Conservation (phyloP, 2,888 invertebrate genomes). For the Hirtodrosophila trivittata region DNA sequence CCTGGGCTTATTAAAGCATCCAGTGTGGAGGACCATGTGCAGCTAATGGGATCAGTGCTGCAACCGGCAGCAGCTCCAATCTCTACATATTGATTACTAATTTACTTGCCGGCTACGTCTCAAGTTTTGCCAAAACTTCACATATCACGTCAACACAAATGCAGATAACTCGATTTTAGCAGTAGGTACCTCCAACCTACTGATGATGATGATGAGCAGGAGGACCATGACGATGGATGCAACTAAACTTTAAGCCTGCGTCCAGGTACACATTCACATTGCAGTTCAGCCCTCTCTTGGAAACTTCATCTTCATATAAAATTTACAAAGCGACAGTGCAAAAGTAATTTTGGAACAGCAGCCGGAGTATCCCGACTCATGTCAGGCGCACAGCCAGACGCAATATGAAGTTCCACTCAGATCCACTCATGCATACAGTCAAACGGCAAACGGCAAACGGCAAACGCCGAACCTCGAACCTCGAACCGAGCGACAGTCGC, state of each 20-base stretch:
- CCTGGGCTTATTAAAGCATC: slow-evolving; percentile 56
- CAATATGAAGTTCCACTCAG: slow-evolving; percentile 70
- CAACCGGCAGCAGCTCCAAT: slow-evolving; percentile 22
- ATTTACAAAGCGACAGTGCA: slow-evolving; percentile 69
- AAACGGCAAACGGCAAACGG: slow-evolving; percentile 56
- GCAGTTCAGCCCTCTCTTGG: slow-evolving; percentile 14
- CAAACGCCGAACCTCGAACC: slow-evolving; percentile 19
- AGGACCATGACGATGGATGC: slow-evolving; percentile 4
- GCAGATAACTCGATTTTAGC: slow-evolving; percentile 60
- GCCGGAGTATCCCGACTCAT: slow-evolving; percentile 9
- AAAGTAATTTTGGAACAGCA: slow-evolving; percentile 53
- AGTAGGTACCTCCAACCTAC: slow-evolving; percentile 33
- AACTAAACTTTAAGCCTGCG: slow-evolving; percentile 40
- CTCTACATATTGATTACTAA: slow-evolving; percentile 70
- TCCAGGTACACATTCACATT: slow-evolving; percentile 47
- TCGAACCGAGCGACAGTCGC: slow-evolving; percentile 33
- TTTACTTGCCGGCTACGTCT: slow-evolving; percentile 49
- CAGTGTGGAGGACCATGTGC: slow-evolving; percentile 34
- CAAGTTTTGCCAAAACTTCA: slow-evolving; percentile 43
- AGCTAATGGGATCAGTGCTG: slow-evolving; percentile 54
- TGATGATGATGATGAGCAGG: slow-evolving; percentile 19
- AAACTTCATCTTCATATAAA: slow-evolving; percentile 66
- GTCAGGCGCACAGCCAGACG: slow-evolving; percentile 41
- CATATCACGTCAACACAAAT: slow-evolving; percentile 40
- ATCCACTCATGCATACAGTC: slow-evolving; percentile 70